Base-by-base conservation (phyloP, 2,797 vertebrate species). In the Cryptoprocta ferox region DNA sequence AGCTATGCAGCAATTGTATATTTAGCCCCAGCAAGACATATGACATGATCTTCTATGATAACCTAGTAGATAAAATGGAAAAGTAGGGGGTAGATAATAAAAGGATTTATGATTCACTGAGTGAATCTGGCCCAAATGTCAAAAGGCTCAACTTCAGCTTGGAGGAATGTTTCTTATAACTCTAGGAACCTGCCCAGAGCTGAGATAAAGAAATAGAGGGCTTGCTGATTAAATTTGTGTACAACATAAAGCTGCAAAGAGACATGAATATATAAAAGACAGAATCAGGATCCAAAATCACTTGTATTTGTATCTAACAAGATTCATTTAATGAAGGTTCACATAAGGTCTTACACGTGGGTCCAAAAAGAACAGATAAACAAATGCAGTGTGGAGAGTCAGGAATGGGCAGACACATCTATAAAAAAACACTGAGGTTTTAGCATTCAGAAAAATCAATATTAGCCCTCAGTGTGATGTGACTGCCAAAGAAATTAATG, bases 81-180 rank as follows among this genome's bases (percentile, higher is more conserved):
- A 84, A 79, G 9, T 50, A 45, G 39, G 4, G 28, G 26, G 1
- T 37, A 61, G n/a, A 88, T 45, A 53, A 59, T 37, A 89, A 68
- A 65, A 50, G 35, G 21, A 83, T 93, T 75, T 89, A 24, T 75
- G 94, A 86, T 42, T 70, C 66, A 81, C 24, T 68, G 15, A 66
- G 56, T 83, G 26, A 89, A 87, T 83, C 89, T 97, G 4, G 50
- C 37, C 42, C 53, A 91, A 92, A 78, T 92, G 86, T 19, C 65
- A 88, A 66, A 65, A 83, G 66, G 3, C 48, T 87, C 45, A 83
- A 66, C 35, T 71, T 91, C 24, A 92, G 66, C 37, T 84, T 71
- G 21, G 30, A 81, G 12, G n/a, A n/a, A 59, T 59, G 4, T 65
- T 89, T 71, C 42, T 37, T 37, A 26, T 14, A 89, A 48, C 15